phyloP scores from a whole-genome alignment of 2,888 invertebrate genomes.

The Lasioglossum villosulum region DNA sequence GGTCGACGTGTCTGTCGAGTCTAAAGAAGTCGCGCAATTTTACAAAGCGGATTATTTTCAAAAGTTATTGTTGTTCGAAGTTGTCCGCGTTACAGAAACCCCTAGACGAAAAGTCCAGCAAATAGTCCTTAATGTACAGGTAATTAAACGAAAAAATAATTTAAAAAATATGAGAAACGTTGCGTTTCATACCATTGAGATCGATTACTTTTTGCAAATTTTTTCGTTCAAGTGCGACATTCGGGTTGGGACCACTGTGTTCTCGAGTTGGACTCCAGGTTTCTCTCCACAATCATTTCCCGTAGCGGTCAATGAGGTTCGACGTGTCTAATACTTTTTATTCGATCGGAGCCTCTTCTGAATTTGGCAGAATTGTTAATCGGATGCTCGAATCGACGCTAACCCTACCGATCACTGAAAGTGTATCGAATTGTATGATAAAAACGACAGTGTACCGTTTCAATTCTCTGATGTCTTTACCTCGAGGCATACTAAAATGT shows the following conservation, averaged over 20 bases:
- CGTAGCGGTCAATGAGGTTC: background rate
- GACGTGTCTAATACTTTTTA: background rate
- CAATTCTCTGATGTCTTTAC: background rate
- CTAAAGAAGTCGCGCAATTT: background rate
- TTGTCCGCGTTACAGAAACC: too few relatives aligned
- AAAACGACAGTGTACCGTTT: background rate
- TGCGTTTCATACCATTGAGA: too few relatives aligned
- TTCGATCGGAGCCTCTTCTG: background rate
- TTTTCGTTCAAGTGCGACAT: background rate
- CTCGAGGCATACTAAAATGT: background rate
- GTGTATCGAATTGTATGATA: background rate
- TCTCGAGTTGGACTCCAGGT: background rate
- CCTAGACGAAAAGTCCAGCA: background rate
- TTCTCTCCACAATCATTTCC: background rate
- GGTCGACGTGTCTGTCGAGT: background rate
- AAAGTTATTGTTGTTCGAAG: background rate
- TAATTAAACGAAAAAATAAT: background rate
- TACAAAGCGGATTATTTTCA: background rate
- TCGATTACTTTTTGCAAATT: background rate
- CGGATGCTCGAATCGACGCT: background rate
- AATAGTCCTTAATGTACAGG: background rate
- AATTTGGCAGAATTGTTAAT: background rate
- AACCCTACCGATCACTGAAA: background rate
- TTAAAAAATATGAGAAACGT: background rate
- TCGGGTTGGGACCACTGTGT: background rate